Percentiles rank a stretch among this genome's conserved stretches.
These are phyloP conservation scores for Sakesphorus luctuosus DNA, from an alignment of 2,113 vertebrate species.

Conservation along the genomic window DNA sequence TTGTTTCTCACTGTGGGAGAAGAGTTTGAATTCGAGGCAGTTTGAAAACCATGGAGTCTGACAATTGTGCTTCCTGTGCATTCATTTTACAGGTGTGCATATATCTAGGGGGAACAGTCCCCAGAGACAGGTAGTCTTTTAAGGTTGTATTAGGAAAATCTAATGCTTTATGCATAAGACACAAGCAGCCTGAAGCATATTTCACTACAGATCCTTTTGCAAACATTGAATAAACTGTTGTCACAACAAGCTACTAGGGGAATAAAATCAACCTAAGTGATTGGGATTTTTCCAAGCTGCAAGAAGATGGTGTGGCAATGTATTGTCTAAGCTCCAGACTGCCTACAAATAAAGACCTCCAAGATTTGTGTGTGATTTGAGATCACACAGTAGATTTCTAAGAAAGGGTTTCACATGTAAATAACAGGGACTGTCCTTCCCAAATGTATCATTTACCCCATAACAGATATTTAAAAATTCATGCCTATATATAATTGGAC, in stretches of 20 bases:
- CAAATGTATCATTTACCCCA: neutral
- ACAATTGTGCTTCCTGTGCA: neutral
- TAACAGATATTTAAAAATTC: neutral
- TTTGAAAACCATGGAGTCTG: neutral
- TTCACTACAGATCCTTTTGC: neutral
- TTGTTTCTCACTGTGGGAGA: neutral
- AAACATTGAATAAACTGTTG: neutral
- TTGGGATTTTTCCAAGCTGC: neutral
- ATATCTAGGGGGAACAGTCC: neutral
- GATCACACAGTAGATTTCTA: neutral
- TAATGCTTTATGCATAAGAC: neutral
- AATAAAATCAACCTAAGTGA: neutral
- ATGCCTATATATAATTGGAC: neutral
- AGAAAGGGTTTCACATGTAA: neutral
- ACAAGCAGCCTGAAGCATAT: neutral
- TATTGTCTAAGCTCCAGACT: neutral
- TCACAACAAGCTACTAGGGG: neutral
- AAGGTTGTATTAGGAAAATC: neutral
- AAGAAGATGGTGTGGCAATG: neutral
- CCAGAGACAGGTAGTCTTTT: neutral
- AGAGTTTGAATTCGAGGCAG: rapidly evolving
- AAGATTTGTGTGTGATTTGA: neutral
- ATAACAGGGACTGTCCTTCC: neutral
- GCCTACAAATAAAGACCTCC: neutral
- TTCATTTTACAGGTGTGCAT: neutral